Percentiles rank a stretch among this genome's conserved stretches.
These are phyloP conservation scores for Gobius niger DNA, from an alignment of 2,113 vertebrate genomes.

Conservation along the genomic window DNA sequence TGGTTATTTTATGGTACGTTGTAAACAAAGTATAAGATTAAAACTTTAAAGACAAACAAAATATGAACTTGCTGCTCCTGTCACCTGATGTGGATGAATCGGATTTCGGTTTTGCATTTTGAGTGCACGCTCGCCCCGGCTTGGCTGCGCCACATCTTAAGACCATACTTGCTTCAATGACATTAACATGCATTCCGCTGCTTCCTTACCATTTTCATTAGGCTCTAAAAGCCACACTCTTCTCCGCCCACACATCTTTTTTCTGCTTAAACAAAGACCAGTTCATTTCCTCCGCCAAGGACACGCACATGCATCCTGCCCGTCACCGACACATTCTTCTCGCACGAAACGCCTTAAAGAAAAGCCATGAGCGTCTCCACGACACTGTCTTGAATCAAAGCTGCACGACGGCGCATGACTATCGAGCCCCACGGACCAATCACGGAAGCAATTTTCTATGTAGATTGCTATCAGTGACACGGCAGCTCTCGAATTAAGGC, in stretches of 20 bases:
- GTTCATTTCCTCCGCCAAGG: conserved; percentile 18
- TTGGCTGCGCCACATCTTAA: conserved; percentile 8
- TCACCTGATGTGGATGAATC: too few species aligned
- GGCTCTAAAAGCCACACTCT: not conserved
- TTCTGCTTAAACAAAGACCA: not conserved
- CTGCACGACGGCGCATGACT: not conserved
- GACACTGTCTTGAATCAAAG: not conserved
- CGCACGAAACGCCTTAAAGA: conserved; percentile 5
- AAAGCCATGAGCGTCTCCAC: not conserved
- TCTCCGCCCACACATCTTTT: conserved; percentile 8
- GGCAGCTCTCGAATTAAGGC: conserved; percentile 19
- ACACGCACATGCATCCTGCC: conserved; percentile 17
- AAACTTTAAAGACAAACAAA: too few species aligned
- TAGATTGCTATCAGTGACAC: conserved; percentile 20
- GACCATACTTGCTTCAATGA: not conserved
- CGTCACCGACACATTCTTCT: not conserved
- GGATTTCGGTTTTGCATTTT: not conserved
- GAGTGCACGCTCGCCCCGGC: conserved; percentile 6
- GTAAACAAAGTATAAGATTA: too few species aligned
- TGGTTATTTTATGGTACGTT: too few species aligned
- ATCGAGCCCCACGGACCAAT: conserved; percentile 9
- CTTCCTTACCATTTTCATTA: not conserved
- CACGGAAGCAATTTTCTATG: conserved; percentile 9
- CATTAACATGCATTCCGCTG: conserved; percentile 5
- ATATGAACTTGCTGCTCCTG: too few species aligned